Percentiles rank a stretch among this genome's conserved stretches.
Conservation (phyloP, 2,888 invertebrate genomes). For the Drosophila yooni region DNA sequence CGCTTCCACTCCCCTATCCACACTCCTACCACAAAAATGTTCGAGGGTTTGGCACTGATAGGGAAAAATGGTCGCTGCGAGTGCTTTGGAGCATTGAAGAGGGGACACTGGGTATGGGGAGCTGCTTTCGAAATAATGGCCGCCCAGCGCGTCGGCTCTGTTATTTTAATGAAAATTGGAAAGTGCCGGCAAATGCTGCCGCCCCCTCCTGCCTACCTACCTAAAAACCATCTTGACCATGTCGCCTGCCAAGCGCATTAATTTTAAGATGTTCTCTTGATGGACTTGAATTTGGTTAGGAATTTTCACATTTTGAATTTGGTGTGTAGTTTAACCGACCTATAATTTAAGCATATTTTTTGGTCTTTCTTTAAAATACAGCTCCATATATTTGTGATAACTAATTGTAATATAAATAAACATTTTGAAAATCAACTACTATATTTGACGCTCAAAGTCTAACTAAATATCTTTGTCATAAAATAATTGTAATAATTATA, state of each 20-base stretch:
- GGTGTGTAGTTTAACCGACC: background rate
- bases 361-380: background rate
- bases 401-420: background rate
- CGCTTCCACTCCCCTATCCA: background rate
- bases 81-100: background rate
- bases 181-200: conserved; percentile 74
- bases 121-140: conserved; percentile 56
- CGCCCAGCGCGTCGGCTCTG: conserved; percentile 65
- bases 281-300: conserved; percentile 32
- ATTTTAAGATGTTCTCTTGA: conserved; percentile 46
- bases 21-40: conserved; percentile 9
- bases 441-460: background rate
- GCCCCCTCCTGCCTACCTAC: conserved; percentile 12
- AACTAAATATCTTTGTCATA: background rate
- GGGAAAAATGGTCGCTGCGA: conserved; percentile 35
- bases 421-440: background rate
- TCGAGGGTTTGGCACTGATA: conserved; percentile 44
- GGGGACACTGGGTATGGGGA: background rate
- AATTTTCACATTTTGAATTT: background rate
- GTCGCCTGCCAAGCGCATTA: conserved; percentile 51
- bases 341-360: background rate
- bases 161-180: conserved; percentile 84
- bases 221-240: conserved; percentile 55
- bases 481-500: background rate
- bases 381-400: background rate